phyloP scores from a whole-genome alignment of 2,888 invertebrate species.

The Margaritifera margaritifera region DNA sequence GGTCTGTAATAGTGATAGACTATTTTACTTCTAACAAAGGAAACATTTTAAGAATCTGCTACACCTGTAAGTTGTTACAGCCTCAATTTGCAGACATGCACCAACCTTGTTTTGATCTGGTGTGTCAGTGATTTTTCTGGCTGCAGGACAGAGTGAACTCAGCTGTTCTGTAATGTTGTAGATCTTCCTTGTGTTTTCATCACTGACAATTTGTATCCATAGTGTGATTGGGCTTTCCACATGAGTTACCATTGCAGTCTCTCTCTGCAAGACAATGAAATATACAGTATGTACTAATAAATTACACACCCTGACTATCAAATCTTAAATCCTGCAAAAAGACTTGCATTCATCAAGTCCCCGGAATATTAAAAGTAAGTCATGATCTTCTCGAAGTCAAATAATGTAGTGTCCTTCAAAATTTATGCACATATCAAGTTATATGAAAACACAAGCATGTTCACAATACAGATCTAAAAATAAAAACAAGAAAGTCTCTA shows the following conservation, averaged over 20 bases:
- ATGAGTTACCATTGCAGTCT: conserved; percentile 51
- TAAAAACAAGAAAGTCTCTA: too few relatives aligned
- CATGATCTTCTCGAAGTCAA: too few relatives aligned
- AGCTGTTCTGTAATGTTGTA: conserved; percentile 51
- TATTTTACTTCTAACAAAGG: too few relatives aligned
- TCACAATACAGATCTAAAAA: too few relatives aligned
- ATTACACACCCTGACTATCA: background rate
- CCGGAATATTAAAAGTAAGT: too few relatives aligned
- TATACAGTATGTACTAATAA: background rate
- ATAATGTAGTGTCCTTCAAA: too few relatives aligned
- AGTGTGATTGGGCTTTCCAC: conserved; percentile 59
- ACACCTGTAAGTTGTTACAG: background rate
- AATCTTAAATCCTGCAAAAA: background rate
- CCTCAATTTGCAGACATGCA: background rate
- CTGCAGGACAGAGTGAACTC: conserved; percentile 54
- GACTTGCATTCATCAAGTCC: background rate
- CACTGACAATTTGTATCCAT: conserved; percentile 58
- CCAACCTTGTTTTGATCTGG: conserved; percentile 56
- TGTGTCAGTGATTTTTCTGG: conserved; percentile 40
- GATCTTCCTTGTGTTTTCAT: conserved; percentile 48
- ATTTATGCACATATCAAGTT: too few relatives aligned
- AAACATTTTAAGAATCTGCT: too few relatives aligned
- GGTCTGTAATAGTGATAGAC: too few relatives aligned
- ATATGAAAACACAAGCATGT: too few relatives aligned
- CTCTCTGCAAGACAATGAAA: conserved; percentile 33